Evolutionary conservation across 2,113 vertebrate species (phyloP).

Genomic region (Mirza zaza): DNA sequence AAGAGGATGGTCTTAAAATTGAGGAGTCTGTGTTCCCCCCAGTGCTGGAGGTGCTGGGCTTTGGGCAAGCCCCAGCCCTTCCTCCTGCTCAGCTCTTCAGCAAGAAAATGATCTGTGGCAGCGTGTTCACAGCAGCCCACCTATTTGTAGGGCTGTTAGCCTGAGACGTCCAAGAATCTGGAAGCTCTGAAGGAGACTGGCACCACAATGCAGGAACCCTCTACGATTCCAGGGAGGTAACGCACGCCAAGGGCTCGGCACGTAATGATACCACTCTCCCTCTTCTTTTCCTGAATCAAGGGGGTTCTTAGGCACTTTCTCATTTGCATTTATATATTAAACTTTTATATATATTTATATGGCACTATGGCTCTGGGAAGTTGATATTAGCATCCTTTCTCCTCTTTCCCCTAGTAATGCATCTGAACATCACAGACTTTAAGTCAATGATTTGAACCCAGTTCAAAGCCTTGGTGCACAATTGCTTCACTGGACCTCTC

Average conservation of each 20-base stretch:
- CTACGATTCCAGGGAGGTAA: neutral
- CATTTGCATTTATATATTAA: neutral
- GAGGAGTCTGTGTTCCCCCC: neutral
- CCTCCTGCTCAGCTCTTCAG: neutral
- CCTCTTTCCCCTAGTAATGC: neutral
- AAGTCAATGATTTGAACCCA: neutral
- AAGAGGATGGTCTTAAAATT: neutral
- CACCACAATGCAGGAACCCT: neutral
- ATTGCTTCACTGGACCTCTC: neutral
- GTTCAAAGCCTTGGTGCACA: neutral
- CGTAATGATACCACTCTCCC: too few species aligned
- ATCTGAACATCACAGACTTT: neutral
- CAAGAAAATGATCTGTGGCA: neutral
- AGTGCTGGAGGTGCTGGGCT: neutral
- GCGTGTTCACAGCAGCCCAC: neutral
- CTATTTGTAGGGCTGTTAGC: neutral
- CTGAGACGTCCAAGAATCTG: neutral
- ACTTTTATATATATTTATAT: neutral
- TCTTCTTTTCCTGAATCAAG: neutral
- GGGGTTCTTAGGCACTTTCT: neutral
- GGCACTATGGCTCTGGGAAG: neutral
- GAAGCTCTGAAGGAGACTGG: neutral
- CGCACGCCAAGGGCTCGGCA: neutral
- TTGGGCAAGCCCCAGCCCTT: neutral
- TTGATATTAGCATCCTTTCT: neutral